Evolutionary conservation across 2,113 vertebrate species (phyloP).

Genomic region (Myotis yumanensis): DNA sequence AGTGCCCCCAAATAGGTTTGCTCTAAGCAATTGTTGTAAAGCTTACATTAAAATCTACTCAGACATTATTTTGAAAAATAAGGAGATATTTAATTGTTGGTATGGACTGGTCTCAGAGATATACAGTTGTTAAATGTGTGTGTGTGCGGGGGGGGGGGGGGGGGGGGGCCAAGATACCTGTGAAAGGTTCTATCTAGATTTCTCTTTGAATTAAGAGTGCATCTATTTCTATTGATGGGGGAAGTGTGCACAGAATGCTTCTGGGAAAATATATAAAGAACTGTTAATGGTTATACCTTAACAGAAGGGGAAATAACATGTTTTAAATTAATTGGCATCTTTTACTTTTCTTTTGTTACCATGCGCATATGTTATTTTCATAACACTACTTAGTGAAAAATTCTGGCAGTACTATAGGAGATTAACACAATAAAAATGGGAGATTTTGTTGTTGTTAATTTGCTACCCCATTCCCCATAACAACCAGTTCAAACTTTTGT

Average conservation of each 20-base stretch:
- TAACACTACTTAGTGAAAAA: slow-evolving; percentile 42
- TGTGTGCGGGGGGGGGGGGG: too few species aligned
- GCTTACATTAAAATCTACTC: neutral
- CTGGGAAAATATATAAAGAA: neutral
- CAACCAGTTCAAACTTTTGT: neutral
- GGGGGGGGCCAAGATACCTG: neutral
- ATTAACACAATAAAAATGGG: slow-evolving; percentile 28
- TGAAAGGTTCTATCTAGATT: neutral
- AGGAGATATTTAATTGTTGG: neutral
- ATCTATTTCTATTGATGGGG: neutral
- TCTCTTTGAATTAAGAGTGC: neutral
- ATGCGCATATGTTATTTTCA: slow-evolving; percentile 59
- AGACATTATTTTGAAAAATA: slow-evolving; percentile 1
- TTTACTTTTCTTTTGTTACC: slow-evolving; percentile 55
- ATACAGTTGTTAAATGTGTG: neutral
- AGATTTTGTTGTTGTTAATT: neutral
- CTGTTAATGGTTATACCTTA: neutral
- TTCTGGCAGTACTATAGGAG: neutral
- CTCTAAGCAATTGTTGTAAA: neutral
- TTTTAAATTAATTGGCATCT: slow-evolving; percentile 51
- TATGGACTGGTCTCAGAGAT: neutral
- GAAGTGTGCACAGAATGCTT: neutral
- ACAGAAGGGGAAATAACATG: slow-evolving; percentile 29
- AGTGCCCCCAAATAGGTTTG: neutral
- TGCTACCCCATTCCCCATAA: neutral